phyloP scores from a whole-genome alignment of 2,888 invertebrate genomes.

The Lasioglossum vierecki region DNA sequence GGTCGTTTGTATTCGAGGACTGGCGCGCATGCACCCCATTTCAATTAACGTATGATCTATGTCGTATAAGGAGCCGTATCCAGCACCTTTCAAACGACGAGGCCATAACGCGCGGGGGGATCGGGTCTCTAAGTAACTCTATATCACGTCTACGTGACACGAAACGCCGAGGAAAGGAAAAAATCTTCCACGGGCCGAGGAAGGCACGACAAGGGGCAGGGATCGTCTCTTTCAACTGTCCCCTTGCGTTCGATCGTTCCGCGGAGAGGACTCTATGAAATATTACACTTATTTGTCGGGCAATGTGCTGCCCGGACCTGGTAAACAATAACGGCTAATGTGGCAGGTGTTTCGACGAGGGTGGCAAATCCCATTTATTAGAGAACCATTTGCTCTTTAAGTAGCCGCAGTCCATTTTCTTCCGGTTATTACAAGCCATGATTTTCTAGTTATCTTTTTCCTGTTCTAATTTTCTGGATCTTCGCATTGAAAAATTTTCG shows the following conservation, averaged over 20 bases:
- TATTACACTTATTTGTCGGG: conserved; percentile 31
- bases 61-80: conserved; percentile 79
- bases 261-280: conserved; percentile 14
- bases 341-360: neutral
- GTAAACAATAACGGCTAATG: conserved; percentile 5
- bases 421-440: neutral
- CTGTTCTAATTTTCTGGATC: neutral
- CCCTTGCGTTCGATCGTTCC: conserved; percentile 50
- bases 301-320: conserved; percentile 4
- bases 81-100: conserved; percentile 79
- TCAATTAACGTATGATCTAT: conserved; percentile 84
- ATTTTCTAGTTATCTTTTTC: neutral
- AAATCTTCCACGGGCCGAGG: conserved; percentile 61
- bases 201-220: conserved; percentile 33
- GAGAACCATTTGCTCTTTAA: neutral
- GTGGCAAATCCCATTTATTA: neutral
- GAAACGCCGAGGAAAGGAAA: conserved; percentile 70
- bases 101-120: conserved; percentile 80
- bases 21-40: conserved; percentile 81
- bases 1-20: conserved; percentile 84
- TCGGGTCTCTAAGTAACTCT: conserved; percentile 83
- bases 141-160: conserved; percentile 83
- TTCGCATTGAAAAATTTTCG: neutral
- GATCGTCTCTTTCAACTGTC: conserved; percentile 53
- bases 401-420: neutral